Evolutionary conservation across 2,113 vertebrate genomes (phyloP).

Genomic region (Balaenoptera acutorostrata): DNA sequence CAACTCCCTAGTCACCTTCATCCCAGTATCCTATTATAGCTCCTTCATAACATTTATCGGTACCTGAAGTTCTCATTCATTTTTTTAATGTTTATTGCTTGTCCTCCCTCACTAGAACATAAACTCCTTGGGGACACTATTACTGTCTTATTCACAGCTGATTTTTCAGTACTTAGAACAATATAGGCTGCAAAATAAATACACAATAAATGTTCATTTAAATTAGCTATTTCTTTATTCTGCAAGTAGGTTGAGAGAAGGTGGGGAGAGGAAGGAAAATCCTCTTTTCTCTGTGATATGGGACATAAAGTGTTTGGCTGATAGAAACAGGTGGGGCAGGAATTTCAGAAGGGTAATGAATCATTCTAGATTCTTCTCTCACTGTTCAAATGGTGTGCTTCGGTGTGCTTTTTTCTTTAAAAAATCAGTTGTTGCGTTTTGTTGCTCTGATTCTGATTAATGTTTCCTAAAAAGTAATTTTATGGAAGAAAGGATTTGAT

Average conservation of each 20-base stretch:
- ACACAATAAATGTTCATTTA: background rate
- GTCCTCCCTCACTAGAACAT: background rate
- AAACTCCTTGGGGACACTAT: background rate
- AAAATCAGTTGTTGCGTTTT: background rate
- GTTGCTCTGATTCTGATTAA: constrained; percentile 4
- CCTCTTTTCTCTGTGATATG: background rate
- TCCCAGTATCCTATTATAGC: background rate
- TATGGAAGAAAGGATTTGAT: background rate
- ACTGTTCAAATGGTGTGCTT: background rate
- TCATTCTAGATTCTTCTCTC: background rate
- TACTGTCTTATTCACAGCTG: background rate
- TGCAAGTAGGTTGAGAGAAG: background rate
- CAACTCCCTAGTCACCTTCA: background rate
- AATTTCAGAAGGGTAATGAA: background rate
- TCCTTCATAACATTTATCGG: background rate
- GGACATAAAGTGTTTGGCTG: background rate
- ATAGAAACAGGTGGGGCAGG: background rate
- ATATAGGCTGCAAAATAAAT: background rate
- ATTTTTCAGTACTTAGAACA: background rate
- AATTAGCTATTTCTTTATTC: constrained; percentile 9
- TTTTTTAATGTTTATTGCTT: background rate
- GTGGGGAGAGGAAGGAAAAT: background rate
- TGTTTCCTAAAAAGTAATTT: background rate
- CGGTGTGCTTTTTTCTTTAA: background rate
- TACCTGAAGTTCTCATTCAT: background rate